These are phyloP conservation scores for Erethizon dorsatum DNA, from an alignment of 2,797 vertebrate species.

Conservation along the genomic window DNA sequence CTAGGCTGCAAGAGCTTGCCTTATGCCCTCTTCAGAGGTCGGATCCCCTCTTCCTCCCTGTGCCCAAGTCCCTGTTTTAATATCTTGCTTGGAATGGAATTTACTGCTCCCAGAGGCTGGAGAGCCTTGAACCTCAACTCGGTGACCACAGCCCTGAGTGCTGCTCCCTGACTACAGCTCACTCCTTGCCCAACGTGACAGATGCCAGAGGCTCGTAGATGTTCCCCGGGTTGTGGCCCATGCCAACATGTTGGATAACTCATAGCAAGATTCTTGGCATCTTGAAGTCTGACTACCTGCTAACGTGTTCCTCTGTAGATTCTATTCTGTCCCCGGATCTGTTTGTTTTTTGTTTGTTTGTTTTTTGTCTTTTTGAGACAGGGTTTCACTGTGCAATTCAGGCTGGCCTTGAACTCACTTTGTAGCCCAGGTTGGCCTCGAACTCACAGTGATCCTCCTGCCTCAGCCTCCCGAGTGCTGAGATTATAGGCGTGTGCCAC, in stretches of 20 bases:
- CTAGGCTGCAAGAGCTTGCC: not conserved
- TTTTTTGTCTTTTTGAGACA: too few relatives aligned
- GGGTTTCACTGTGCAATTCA: too few relatives aligned
- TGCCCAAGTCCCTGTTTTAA: not conserved
- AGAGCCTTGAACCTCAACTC: not conserved
- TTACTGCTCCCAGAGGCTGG: not conserved
- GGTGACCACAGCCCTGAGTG: not conserved
- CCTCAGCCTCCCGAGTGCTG: too few relatives aligned
- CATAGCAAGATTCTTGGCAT: not conserved
- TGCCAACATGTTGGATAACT: not conserved
- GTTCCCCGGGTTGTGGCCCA: not conserved
- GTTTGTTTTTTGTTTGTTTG: not conserved
- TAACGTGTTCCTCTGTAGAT: not conserved
- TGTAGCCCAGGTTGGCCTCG: too few relatives aligned
- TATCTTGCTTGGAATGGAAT: not conserved
- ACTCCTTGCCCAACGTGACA: too few relatives aligned
- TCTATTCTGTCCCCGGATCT: not conserved
- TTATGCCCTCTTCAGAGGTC: not conserved
- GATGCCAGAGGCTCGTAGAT: not conserved
- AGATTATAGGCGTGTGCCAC: too few relatives aligned
- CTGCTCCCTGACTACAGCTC: not conserved
- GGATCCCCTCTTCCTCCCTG: not conserved
- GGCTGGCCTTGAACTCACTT: too few relatives aligned
- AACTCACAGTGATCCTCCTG: too few relatives aligned
- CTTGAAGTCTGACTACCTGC: not conserved